These are phyloP conservation scores for Elaphurus davidianus DNA, from an alignment of 2,113 vertebrate genomes.

Conservation along the genomic window DNA sequence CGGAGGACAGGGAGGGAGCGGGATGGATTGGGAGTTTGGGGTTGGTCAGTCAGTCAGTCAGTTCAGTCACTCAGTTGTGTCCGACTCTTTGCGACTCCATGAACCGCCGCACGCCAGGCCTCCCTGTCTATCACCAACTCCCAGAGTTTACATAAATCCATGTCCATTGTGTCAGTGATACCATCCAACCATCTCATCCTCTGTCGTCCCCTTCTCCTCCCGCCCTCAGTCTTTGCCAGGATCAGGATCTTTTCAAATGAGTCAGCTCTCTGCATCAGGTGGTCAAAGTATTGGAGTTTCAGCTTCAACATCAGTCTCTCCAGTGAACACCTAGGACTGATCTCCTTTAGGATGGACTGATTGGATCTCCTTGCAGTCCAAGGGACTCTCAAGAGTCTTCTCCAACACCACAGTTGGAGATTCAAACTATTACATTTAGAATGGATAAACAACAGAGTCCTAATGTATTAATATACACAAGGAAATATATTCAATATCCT, in stretches of 20 bases:
- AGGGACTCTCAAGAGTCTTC: not conserved
- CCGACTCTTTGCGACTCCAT: not conserved
- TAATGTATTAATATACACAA: not conserved
- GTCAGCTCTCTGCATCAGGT: not conserved
- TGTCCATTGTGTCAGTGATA: not conserved
- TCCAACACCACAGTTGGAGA: not conserved
- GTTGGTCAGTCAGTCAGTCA: not conserved
- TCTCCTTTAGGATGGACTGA: not conserved
- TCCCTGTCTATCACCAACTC: not conserved
- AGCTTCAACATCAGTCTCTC: not conserved
- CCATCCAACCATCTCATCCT: not conserved
- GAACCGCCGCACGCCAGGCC: accelerated
- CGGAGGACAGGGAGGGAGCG: not conserved
- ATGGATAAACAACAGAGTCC: not conserved
- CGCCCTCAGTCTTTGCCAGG: not conserved
- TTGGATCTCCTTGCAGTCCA: not conserved
- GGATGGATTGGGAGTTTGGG: not conserved
- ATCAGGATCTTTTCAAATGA: not conserved
- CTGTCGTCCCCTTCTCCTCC: not conserved
- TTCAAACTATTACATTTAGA: not conserved
- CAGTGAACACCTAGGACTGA: not conserved
- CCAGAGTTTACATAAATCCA: not conserved
- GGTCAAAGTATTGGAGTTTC: not conserved
- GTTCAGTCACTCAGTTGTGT: accelerated
- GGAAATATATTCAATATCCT: not conserved